Base-by-base conservation (phyloP, 2,113 vertebrate species). In the Myanophis thanlyinensis region DNA sequence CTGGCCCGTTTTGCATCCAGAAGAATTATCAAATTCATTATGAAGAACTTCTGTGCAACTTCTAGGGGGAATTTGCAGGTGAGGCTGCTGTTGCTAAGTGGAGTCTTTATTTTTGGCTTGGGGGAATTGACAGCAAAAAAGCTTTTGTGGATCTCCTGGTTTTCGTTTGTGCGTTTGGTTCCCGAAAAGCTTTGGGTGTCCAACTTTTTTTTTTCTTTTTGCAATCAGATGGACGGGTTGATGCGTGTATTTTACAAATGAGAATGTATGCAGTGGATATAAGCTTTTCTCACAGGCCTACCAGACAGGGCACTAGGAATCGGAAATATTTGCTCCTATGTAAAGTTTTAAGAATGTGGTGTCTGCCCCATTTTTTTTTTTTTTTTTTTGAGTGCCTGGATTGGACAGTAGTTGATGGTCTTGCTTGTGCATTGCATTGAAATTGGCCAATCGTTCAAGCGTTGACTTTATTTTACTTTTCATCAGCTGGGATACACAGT, bases 361-460 rank as follows among this genome's bases (percentile, higher is more conserved):
- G 90, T 35, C 27, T 8, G 56, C 52, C 53, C 1, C 27, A n/a
- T n/a, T n/a, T n/a, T n/a, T n/a, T n/a, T n/a, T n/a, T n/a, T n/a
- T n/a, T n/a, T 11, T 87, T 91, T 49, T 0, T 0, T 3, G 22
- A n/a, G 73, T 88, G 27, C 6, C 13, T 4, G 8, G n/a, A 20
- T 30, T 53, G 0, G 0, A 56, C 49, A 13, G 1, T 22, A 3
- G 52, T 48, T 91, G 87, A 49, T 27, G 85, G 86, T 62, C 27
- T 59, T 93, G 85, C 49, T 87, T 48, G 62, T 9, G 13, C 27
- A 84, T 53, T 92, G 87, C 88, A 73, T 92, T 90, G 89, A 4
- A 22, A 44, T 91, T 22, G 90, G 40, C 89, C 49, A 13, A 56
- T 47, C 35, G n/a, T 27, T 84, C 0, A 30, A 92, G 56, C 47